Evolutionary conservation across 2,797 vertebrate genomes (phyloP).

Genomic region (Acanthurus tractus): DNA sequence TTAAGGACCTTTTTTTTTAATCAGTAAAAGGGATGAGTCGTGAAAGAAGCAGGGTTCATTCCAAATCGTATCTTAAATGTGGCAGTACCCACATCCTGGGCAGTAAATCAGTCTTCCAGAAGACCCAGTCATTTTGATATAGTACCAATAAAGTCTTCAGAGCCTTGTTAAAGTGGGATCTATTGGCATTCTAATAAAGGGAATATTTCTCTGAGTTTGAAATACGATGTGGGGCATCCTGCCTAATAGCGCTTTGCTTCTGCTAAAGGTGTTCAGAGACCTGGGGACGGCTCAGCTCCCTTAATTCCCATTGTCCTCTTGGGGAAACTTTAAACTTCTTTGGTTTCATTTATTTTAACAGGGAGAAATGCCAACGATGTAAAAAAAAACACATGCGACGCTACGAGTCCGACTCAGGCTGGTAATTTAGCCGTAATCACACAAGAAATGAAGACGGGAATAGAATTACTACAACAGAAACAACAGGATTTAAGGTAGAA

Average conservation of each 20-base stretch:
- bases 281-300: conserved; percentile 12
- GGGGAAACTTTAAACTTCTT: conserved; percentile 16
- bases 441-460: not conserved
- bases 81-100: not conserved
- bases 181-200: conserved; percentile 65
- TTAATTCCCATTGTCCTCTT: conserved; percentile 16
- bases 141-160: conserved; percentile 32
- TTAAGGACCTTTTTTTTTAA: conserved; percentile 4
- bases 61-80: conserved; percentile 16
- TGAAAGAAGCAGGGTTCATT: conserved; percentile 1
- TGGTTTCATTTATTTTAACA: conserved; percentile 42
- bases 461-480: not conserved
- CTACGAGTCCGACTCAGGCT: not conserved
- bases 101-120: conserved; percentile 20
- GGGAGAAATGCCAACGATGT: not conserved
- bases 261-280: conserved; percentile 53
- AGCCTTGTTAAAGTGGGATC: conserved; percentile 61
- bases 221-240: conserved; percentile 40
- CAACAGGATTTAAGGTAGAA: not conserved
- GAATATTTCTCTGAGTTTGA: conserved; percentile 53
- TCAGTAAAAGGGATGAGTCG: conserved; percentile 15
- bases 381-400: not conserved
- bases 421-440: not conserved
- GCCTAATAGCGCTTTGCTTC: conserved; percentile 51
- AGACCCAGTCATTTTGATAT: conserved; percentile 41